These are phyloP conservation scores for Poeciliopsis gracilis DNA, from an alignment of 2,797 vertebrate genomes.

Conservation along the genomic window DNA sequence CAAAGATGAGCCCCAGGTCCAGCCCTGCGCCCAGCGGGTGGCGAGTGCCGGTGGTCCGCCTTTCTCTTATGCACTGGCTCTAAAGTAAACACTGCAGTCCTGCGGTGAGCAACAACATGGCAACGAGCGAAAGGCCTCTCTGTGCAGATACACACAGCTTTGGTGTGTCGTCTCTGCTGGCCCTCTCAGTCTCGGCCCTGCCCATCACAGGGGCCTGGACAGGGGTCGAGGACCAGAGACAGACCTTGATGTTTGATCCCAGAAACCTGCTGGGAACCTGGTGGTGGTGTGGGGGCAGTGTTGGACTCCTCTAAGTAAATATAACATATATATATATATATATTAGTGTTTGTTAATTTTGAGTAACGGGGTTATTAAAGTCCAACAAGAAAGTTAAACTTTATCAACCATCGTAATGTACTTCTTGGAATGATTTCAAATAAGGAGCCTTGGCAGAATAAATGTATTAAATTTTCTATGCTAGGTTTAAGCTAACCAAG, in stretches of 20 bases:
- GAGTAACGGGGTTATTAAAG: slow-evolving; percentile 10
- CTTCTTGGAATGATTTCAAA: neutral
- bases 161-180: slow-evolving; percentile 80
- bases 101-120: slow-evolving; percentile 83
- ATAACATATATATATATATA: too few species aligned
- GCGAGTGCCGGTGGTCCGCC: slow-evolving; percentile 82
- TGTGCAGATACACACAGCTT: slow-evolving; percentile 83
- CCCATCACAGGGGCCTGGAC: slow-evolving; percentile 70
- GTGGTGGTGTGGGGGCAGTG: slow-evolving; percentile 61
- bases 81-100: slow-evolving; percentile 85
- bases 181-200: slow-evolving; percentile 67
- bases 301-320: slow-evolving; percentile 52
- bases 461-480: neutral
- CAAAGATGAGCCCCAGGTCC: slow-evolving; percentile 85
- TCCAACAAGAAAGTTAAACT: neutral
- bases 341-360: slow-evolving; percentile 4
- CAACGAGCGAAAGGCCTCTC: slow-evolving; percentile 83
- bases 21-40: slow-evolving; percentile 78
- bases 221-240: slow-evolving; percentile 75
- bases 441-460: neutral
- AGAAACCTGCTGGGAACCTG: slow-evolving; percentile 71
- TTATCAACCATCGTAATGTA: neutral
- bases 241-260: slow-evolving; percentile 78
- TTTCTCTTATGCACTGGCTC: slow-evolving; percentile 87
- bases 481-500: neutral